Base-by-base conservation (phyloP, 1,140 invertebrate genomes). In the Drosophila grimshawi region DNA sequence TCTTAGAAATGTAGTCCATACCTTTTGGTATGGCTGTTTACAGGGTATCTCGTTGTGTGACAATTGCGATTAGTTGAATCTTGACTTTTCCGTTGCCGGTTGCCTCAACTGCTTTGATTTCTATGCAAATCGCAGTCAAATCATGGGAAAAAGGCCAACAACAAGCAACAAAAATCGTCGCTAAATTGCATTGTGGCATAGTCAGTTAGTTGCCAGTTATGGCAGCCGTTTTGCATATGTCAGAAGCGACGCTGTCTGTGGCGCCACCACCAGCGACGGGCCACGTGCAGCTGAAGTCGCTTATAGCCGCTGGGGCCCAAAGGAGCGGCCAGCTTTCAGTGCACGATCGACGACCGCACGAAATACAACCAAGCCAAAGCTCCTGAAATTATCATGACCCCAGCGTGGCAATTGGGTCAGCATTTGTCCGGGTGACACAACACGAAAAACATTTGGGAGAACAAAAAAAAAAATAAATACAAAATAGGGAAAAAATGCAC, bases 331-430 rank as follows among this genome's bases (percentile, higher is more conserved):
- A 52, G 48, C 72, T 33, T 61, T 43, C 39, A 57, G 65, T 75
- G 75, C 83, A 88, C 86, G 85, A 88, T 89, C 85, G 72, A 19
- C 56, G 37, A 27, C 11, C 11, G 77, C 74, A 88, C 85, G 86
- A 88, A 76, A 57, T 78, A 88, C 85, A 88, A 79, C 82, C 72
- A 77, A 59, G 80, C 63, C 69, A 73, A 76, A 83, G 85, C 85
- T 89, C 83, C 85, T 89, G 85, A 88, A 88, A 88, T 88, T 88
- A 77, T 89, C 80, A 89, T 88, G 83, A 88, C 85, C 83, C 83
- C 83, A 51, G 76, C 82, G 73, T 59, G 85, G 85, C 83, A 88
- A 88, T 89, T 88, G 85, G 85, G 86, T 89, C 80, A 83, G 89
- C 85, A 88, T 89, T 88, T 88, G 80, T 89, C 72, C 35, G 76